Percentiles rank a stretch among this genome's conserved stretches.
phyloP scores from a whole-genome alignment of 2,888 invertebrate genomes.

The Eugnorisma glareosa region DNA sequence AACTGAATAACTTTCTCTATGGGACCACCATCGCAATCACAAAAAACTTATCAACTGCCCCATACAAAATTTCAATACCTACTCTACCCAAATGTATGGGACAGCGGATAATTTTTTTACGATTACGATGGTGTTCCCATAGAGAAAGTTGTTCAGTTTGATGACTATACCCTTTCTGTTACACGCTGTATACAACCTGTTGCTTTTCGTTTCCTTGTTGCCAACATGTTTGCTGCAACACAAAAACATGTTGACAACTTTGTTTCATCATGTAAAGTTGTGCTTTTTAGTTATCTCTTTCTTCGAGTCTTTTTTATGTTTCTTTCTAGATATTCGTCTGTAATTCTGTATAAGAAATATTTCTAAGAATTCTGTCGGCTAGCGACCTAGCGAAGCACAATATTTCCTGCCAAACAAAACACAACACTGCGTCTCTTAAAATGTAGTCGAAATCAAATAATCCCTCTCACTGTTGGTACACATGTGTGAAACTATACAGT shows the following conservation, averaged over 20 bases:
- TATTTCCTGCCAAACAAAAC: neutral
- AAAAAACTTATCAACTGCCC: too few relatives aligned
- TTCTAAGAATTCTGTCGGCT: conserved; percentile 7
- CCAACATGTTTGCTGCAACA: neutral
- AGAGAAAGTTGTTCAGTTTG: too few relatives aligned
- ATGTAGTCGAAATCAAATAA: neutral
- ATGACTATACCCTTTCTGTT: too few relatives aligned
- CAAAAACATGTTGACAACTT: neutral
- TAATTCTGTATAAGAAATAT: neutral
- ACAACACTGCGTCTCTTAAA: rapidly evolving
- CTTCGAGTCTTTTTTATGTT: neutral
- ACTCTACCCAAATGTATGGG: too few relatives aligned
- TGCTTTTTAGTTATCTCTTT: conserved; percentile 2
- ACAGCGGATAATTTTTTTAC: too few relatives aligned
- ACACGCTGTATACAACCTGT: neutral
- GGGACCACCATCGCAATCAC: too few relatives aligned
- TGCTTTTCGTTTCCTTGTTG: neutral
- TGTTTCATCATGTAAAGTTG: neutral
- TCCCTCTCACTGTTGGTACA: neutral
- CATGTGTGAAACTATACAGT: neutral
- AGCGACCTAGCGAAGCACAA: neutral
- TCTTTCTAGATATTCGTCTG: conserved; percentile 1
- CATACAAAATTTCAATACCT: too few relatives aligned
- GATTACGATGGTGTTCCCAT: too few relatives aligned
- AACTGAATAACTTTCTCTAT: too few relatives aligned